Evolutionary conservation across 1,140 invertebrate genomes (phyloP), one percentile per base, ranked within the genome.

Genomic region (Neuroterus valhalla): DNA sequence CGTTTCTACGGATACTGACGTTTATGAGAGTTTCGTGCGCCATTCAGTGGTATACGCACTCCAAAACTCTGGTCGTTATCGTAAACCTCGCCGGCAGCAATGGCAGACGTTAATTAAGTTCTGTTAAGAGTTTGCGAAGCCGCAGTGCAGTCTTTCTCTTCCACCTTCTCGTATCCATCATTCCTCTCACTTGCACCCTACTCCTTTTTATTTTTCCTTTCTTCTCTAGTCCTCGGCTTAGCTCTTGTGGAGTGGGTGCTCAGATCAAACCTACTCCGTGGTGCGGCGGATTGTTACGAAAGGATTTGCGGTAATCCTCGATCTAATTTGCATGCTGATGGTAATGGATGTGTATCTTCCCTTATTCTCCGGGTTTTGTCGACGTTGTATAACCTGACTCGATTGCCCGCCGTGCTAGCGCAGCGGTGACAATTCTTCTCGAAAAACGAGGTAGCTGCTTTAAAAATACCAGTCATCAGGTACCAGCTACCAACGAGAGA

Each of bases 251-350:
- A 46, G 62, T 67, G 50, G 75, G 74, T 77, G 66, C 73, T 45
- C n/a, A n/a, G 46, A 15, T 48, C 46, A 48, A 67, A 21, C 70
- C 79, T 69, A 74, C 77, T 82, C 82, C 81, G 83, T 80, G 82
- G 82, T 78, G 70, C 83, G 72, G 77, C 74, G 84, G 82, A 89
- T 87, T 88, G 86, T 88, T 88, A 89, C 87, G 87, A 89, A 88
- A 89, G 87, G 88, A 89, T 89, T 89, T 88, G 86, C 86, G 84
- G 86, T 89, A 89, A 89, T 89, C 88, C 86, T 83, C 84, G 85
- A 87, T 89, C 87, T 88, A 89, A 89, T 89, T 89, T 89, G 87
- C 87, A 89, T 89, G 86, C 87, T 88, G 87, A 89, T 89, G 87
- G 86, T 89, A 89, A 89, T 89, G 87, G 86, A 88, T 88, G 87